These are phyloP conservation scores for Dryomyza anilis DNA, from an alignment of 2,888 invertebrate species.

Conservation along the genomic window DNA sequence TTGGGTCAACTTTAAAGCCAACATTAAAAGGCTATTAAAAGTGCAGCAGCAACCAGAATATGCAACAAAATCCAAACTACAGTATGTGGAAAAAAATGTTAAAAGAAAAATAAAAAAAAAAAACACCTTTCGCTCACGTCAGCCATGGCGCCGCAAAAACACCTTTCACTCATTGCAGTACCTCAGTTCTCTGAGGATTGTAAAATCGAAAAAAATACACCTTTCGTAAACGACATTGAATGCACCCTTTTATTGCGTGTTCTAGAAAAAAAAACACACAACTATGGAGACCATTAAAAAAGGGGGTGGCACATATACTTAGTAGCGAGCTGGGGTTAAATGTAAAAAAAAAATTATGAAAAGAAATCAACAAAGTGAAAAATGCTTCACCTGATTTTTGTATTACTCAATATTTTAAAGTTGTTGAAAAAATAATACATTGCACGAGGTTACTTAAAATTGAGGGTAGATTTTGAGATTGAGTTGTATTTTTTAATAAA, in stretches of 20 bases:
- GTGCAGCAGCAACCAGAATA: no score
- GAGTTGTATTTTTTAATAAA: no score
- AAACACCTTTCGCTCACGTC: conserved; percentile 10
- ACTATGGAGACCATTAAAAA: conserved; percentile 10
- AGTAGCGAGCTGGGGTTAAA: no score
- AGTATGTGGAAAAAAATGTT: not conserved
- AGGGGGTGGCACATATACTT: not conserved
- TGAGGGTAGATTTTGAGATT: no score
- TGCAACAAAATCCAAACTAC: conserved; percentile 3
- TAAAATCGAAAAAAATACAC: not conserved
- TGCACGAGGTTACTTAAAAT: no score
- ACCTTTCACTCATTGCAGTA: not conserved
- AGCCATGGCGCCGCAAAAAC: not conserved
- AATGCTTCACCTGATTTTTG: no score
- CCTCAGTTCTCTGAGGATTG: no score
- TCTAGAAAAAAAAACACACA: conserved; percentile 35
- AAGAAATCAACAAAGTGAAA: not conserved
- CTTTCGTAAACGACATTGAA: not conserved
- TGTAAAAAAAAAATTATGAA: no score
- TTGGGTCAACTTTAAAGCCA: conserved; percentile 32
- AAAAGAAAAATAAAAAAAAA: not conserved
- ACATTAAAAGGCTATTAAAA: conserved; percentile 24
- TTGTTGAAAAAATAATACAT: no score
- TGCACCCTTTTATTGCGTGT: conserved; percentile 53
- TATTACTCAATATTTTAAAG: no score